A percentile compares a stretch with the other conserved stretches of the same genome.
These are phyloP conservation scores for Tragopan temminckii DNA, from an alignment of 2,797 vertebrate species.

Conservation along the genomic window DNA sequence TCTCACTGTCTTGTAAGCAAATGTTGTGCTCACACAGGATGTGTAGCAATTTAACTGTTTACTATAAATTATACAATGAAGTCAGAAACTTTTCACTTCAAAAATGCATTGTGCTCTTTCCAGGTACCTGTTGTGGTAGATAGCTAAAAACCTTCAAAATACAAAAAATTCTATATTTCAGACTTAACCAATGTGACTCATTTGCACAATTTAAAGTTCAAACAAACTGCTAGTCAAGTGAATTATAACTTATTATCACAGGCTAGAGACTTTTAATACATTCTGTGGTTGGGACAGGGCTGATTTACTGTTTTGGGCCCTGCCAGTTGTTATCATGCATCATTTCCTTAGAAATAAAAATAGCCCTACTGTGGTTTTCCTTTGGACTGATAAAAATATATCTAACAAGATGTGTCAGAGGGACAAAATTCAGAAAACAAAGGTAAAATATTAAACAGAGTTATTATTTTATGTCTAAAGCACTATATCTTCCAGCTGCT, in stretches of 20 bases:
- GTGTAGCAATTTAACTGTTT: not conserved
- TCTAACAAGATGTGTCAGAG: constrained; percentile 60
- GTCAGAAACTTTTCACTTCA: constrained; percentile 27
- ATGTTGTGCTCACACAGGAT: not conserved
- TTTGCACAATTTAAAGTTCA: constrained; percentile 64
- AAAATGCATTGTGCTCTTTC: not conserved
- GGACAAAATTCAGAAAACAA: constrained; percentile 75
- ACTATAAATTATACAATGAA: constrained; percentile 61
- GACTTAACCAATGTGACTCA: constrained; percentile 53
- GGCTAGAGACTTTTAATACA: constrained; percentile 66
- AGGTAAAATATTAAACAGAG: constrained; percentile 72
- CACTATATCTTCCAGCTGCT: constrained; percentile 46
- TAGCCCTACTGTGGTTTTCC: constrained; percentile 73
- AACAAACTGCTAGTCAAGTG: constrained; percentile 68
- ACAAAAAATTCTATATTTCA: constrained; percentile 62
- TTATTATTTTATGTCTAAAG: constrained; percentile 64
- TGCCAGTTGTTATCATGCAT: constrained; percentile 55
- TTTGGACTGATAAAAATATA: constrained; percentile 75
- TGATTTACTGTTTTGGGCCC: constrained; percentile 56
- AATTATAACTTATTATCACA: constrained; percentile 70
- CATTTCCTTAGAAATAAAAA: constrained; percentile 77
- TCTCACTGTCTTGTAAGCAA: constrained; percentile 37
- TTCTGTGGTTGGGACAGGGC: constrained; percentile 39
- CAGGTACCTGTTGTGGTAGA: constrained; percentile 21
- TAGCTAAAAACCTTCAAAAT: constrained; percentile 62